These are phyloP conservation scores for Drosophila mayri DNA, from an alignment of 1,140 invertebrate genomes.

Conservation along the genomic window DNA sequence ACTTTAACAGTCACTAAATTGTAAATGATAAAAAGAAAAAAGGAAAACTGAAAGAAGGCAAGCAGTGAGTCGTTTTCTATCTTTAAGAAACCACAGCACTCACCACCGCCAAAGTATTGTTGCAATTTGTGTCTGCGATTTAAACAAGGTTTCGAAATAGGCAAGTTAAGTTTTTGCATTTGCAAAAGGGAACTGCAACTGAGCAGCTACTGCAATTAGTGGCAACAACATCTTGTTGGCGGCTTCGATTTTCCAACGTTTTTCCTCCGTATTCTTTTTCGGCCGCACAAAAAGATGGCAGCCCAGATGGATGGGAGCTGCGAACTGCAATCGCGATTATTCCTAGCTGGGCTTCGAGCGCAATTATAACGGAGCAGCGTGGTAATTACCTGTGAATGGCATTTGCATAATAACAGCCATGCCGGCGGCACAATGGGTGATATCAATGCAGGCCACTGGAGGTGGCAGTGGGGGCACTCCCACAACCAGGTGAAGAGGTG, in stretches of 20 bases:
- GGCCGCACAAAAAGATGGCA: constrained; percentile 23
- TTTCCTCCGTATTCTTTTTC: constrained; percentile 22
- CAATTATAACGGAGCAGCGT: constrained; percentile 84
- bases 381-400: constrained; percentile 83
- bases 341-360: constrained; percentile 81
- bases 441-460: constrained; percentile 35
- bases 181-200: constrained; percentile 48
- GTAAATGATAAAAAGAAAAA: too few species aligned
- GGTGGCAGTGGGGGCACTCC: background rate
- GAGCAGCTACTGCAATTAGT: constrained; percentile 54
- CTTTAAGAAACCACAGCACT: constrained; percentile 6
- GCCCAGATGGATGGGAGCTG: constrained; percentile 21
- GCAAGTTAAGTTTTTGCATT: constrained; percentile 36
- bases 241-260: constrained; percentile 60
- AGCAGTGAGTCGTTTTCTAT: background rate
- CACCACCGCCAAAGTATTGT: constrained; percentile 5
- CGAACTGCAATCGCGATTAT: constrained; percentile 80
- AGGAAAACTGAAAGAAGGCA: background rate
- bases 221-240: constrained; percentile 65
- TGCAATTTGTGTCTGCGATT: constrained; percentile 16
- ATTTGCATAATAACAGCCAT: constrained; percentile 79
- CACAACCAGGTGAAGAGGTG: constrained; percentile 6
- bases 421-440: constrained; percentile 50
- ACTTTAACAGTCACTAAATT: background rate
- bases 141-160: constrained; percentile 28